Conservation (phyloP, 2,888 invertebrate genomes). For the Tanytarsus gracilentus region DNA sequence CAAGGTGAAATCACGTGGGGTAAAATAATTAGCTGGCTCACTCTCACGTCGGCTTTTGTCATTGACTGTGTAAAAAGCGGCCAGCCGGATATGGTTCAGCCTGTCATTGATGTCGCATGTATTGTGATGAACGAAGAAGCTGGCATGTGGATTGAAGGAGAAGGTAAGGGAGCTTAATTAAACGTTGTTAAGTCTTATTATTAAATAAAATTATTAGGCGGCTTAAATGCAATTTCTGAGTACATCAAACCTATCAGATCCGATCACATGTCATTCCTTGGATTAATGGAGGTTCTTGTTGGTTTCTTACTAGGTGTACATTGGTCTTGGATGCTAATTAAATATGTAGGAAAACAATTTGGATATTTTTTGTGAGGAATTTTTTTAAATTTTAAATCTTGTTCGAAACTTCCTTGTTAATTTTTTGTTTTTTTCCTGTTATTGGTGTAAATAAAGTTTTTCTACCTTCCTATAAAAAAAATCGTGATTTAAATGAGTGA, state of each 20-base stretch:
- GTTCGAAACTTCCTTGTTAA: conserved; percentile 11
- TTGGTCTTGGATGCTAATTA: background rate
- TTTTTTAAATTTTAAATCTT: background rate
- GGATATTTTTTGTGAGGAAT: conserved; percentile 18
- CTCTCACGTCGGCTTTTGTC: conserved; percentile 7
- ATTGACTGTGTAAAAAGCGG: conserved; percentile 11
- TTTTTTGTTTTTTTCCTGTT: background rate
- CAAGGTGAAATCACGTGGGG: conserved; percentile 19
- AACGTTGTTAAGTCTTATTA: too few species aligned
- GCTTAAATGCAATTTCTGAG: background rate
- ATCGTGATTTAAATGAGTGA: too few species aligned
- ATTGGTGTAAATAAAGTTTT: too few species aligned
- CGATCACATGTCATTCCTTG: conserved; percentile 12
- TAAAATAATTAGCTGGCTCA: conserved; percentile 16
- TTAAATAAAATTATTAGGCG: too few species aligned
- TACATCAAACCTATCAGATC: conserved; percentile 10
- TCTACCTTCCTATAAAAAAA: too few species aligned
- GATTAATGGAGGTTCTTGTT: conserved; percentile 1
- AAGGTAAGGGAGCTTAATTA: too few species aligned
- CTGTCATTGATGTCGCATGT: background rate
- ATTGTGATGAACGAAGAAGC: conserved; percentile 1
- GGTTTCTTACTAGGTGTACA: conserved; percentile 4
- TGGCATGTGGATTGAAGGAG: conserved; percentile 10
- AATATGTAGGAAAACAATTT: conserved; percentile 8
- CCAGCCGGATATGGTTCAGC: conserved; percentile 10